These are phyloP conservation scores for Ectemnius continuus DNA, from an alignment of 2,888 invertebrate species.

Conservation along the genomic window DNA sequence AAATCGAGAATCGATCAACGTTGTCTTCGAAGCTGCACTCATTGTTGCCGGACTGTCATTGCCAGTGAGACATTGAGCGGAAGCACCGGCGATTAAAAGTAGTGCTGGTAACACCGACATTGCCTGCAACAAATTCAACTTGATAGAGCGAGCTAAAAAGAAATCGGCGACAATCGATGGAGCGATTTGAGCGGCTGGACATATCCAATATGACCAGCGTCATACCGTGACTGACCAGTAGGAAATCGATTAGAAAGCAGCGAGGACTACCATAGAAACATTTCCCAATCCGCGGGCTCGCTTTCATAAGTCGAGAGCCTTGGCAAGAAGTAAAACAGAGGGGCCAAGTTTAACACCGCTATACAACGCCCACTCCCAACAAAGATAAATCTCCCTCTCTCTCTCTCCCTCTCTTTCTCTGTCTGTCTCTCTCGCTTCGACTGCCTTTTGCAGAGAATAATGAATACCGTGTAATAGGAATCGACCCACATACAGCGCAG, in stretches of 20 bases:
- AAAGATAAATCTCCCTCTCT: too few species aligned
- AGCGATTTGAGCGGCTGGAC: neutral
- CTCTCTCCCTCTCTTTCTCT: too few species aligned
- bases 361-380: too few species aligned
- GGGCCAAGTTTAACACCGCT: too few species aligned
- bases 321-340: too few species aligned
- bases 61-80: slow-evolving; percentile 78
- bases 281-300: neutral
- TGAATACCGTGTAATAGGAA: too few species aligned
- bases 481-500: neutral
- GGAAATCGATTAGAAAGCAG: neutral
- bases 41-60: slow-evolving; percentile 75
- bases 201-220: neutral
- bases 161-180: neutral
- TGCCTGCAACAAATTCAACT: slow-evolving; percentile 45
- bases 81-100: slow-evolving; percentile 45
- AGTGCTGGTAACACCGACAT: slow-evolving; percentile 48
- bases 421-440: too few species aligned
- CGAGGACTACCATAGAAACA: neutral
- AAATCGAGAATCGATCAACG: slow-evolving; percentile 82
- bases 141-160: neutral
- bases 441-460: too few species aligned
- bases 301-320: too few species aligned
- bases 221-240: neutral
- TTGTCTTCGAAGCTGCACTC: slow-evolving; percentile 68